A percentile compares a stretch with the other conserved stretches of the same genome.
phyloP scores from a whole-genome alignment of 2,888 invertebrate species.

The Melieria omissa region DNA sequence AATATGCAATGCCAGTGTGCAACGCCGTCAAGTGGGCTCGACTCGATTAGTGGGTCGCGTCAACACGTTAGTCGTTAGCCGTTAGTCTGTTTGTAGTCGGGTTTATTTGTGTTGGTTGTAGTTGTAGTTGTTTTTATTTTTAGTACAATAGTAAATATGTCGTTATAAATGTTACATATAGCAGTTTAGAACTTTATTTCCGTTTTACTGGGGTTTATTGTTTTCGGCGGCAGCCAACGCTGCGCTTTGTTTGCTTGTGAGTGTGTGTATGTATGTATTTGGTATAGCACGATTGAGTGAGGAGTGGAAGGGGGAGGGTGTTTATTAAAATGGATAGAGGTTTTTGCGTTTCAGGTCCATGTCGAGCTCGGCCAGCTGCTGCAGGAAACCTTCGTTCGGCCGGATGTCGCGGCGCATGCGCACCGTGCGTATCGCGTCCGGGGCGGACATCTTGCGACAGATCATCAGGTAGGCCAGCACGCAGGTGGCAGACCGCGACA shows the following conservation, averaged over 20 bases:
- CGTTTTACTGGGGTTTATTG: not conserved
- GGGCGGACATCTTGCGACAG: slow-evolving; percentile 77
- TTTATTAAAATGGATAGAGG: slow-evolving; percentile 59
- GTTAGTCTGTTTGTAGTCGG: not conserved
- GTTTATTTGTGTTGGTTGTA: slow-evolving; percentile 11
- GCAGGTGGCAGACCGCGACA: slow-evolving; percentile 84
- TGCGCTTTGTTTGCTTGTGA: no score
- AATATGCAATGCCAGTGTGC: no score
- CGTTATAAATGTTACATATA: slow-evolving; percentile 22
- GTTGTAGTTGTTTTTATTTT: slow-evolving; percentile 44
- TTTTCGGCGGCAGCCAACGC: slow-evolving; percentile 20
- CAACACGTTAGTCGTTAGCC: slow-evolving; percentile 32
- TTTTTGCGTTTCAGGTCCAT: slow-evolving; percentile 71
- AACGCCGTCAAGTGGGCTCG: no score
- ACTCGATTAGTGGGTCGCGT: not conserved
- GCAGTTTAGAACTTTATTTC: slow-evolving; percentile 10
- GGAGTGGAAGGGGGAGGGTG: no score
- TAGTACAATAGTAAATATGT: slow-evolving; percentile 39
- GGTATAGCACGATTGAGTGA: not conserved
- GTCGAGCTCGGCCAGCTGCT: slow-evolving; percentile 78
- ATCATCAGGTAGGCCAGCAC: slow-evolving; percentile 86
- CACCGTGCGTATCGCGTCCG: slow-evolving; percentile 78
- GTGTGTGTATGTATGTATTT: slow-evolving; percentile 41
- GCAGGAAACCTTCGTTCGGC: slow-evolving; percentile 84
- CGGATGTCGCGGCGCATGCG: slow-evolving; percentile 78